A percentile compares a stretch with the other conserved stretches of the same genome.
These are phyloP conservation scores for Caenorhabditis tropicalis DNA, from an alignment of 1,140 invertebrate species.

Conservation along the genomic window DNA sequence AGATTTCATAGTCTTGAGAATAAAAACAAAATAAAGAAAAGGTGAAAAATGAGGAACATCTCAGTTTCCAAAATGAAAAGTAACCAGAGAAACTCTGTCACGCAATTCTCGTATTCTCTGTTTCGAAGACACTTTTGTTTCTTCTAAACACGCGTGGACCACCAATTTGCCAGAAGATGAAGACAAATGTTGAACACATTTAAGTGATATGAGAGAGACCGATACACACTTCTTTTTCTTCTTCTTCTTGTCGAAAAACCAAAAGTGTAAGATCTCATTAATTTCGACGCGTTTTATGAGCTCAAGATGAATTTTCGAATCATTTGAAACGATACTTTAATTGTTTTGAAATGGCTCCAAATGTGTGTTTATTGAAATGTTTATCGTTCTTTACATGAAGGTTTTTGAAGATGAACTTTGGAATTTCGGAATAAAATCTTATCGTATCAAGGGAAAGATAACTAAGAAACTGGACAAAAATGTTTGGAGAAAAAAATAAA, in stretches of 20 bases:
- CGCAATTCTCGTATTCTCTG: not conserved
- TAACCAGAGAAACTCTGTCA: slow-evolving; percentile 24
- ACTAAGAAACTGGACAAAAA: not conserved
- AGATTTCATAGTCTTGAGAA: not conserved
- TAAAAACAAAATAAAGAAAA: not conserved
- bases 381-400: no score
- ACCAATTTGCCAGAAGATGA: slow-evolving; percentile 25
- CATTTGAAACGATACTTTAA: not conserved
- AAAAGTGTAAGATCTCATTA: slow-evolving; percentile 9
- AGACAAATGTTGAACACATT: slow-evolving; percentile 36
- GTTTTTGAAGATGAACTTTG: no score
- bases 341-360: no score
- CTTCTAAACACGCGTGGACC: slow-evolving; percentile 19
- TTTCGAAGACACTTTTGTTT: slow-evolving; percentile 4
- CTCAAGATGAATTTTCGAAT: not conserved
- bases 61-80: not conserved
- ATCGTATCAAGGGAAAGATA: no score
- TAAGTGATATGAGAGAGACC: not conserved
- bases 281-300: slow-evolving; percentile 27
- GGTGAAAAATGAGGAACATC: not conserved
- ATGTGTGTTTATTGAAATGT: no score
- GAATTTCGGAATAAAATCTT: no score
- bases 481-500: slow-evolving; percentile 6
- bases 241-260: not conserved
- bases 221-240: not conserved